Evolutionary conservation across 2,113 vertebrate species (phyloP).

Genomic region (Amphiprion ocellaris): DNA sequence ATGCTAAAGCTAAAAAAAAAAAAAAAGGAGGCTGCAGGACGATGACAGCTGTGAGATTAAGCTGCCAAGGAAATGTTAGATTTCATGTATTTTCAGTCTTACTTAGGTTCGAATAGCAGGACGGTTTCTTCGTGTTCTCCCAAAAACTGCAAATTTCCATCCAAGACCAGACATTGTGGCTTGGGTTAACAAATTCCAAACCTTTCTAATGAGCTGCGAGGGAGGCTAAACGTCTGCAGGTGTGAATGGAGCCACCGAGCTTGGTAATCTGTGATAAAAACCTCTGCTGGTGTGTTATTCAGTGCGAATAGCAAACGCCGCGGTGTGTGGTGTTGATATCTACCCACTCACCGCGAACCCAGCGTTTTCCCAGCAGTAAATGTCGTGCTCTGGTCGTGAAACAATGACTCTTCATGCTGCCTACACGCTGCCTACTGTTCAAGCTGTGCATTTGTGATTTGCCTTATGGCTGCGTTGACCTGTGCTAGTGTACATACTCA

Average conservation of each 20-base stretch:
- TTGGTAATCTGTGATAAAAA: conserved; percentile 23
- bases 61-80: not conserved
- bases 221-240: conserved; percentile 11
- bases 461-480: conserved; percentile 26
- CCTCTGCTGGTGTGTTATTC: conserved; percentile 13
- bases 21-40: not conserved
- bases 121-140: not conserved
- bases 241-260: conserved; percentile 1
- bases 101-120: not conserved
- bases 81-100: not conserved
- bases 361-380: conserved; percentile 25
- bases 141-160: not conserved
- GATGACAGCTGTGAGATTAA: not conserved
- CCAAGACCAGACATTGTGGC: not conserved
- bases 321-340: conserved; percentile 6
- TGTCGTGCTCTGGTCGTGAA: conserved; percentile 26
- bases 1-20: not conserved
- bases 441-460: conserved; percentile 26
- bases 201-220: conserved; percentile 9
- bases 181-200: conserved; percentile 18
- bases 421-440: conserved; percentile 5
- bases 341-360: conserved; percentile 32
- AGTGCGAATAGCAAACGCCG: not conserved
- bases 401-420: conserved; percentile 22
- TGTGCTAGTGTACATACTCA: not conserved